These are phyloP conservation scores for Bombycilla garrulus DNA, from an alignment of 2,113 vertebrate genomes.

Conservation along the genomic window DNA sequence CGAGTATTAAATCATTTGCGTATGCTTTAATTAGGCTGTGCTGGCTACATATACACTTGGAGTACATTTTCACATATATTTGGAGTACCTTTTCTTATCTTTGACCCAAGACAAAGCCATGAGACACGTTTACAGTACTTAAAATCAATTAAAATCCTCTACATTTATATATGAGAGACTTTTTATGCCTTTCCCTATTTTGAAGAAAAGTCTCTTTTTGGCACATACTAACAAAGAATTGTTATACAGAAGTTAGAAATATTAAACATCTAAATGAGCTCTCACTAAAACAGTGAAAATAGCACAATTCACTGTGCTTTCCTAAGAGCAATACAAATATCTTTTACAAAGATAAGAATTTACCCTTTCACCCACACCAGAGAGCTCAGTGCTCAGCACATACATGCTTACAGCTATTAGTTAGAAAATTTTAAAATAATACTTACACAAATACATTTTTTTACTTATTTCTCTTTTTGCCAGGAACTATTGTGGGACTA, in stretches of 20 bases:
- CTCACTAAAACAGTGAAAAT: background rate
- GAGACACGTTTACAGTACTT: background rate
- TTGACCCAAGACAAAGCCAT: background rate
- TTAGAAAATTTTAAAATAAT: background rate
- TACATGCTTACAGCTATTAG: background rate
- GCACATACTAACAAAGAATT: background rate
- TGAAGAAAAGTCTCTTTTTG: background rate
- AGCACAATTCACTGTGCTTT: background rate
- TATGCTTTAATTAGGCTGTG: background rate
- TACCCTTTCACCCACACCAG: background rate
- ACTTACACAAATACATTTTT: background rate
- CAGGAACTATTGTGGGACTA: constrained; percentile 12
- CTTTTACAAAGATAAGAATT: background rate
- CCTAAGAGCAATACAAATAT: background rate
- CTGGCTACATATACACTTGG: background rate
- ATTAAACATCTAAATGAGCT: background rate
- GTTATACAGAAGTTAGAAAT: background rate
- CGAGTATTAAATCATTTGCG: background rate
- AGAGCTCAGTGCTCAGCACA: background rate
- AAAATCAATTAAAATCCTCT: background rate
- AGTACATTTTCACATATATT: background rate
- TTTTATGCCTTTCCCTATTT: background rate
- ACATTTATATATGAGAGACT: background rate
- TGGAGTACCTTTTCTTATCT: background rate
- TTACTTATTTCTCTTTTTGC: background rate